phyloP scores from a whole-genome alignment of 2,113 vertebrate genomes.

The Sceloporus tristichus region DNA sequence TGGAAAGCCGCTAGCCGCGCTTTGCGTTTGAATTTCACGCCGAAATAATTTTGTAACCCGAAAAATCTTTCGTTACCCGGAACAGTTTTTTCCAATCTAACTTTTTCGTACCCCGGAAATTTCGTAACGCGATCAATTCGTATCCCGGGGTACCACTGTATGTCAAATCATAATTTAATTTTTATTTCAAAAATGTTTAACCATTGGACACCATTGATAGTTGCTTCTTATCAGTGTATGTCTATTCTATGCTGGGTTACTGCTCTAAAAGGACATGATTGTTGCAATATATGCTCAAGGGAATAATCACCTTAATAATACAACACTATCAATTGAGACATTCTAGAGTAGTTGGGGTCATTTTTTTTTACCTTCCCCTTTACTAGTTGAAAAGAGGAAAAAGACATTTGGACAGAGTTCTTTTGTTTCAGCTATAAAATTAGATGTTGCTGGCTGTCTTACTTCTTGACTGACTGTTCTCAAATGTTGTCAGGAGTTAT shows the following conservation, averaged over 20 bases:
- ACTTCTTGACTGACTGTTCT: background rate
- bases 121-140: too few species aligned
- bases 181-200: background rate
- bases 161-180: background rate
- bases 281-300: background rate
- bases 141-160: too few species aligned
- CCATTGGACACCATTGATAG: background rate
- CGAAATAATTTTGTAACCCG: too few species aligned
- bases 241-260: background rate
- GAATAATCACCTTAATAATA: background rate
- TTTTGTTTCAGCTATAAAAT: constrained; percentile 4
- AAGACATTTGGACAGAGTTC: background rate
- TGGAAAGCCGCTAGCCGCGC: too few species aligned
- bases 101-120: too few species aligned
- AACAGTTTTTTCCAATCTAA: too few species aligned
- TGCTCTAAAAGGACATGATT: background rate
- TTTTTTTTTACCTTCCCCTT: background rate
- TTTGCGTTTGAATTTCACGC: too few species aligned
- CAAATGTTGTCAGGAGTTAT: constrained; percentile 8
- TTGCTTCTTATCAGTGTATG: background rate
- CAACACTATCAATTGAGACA: background rate
- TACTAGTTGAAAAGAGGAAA: background rate
- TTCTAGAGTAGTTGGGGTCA: background rate
- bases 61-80: too few species aligned
- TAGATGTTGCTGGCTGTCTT: constrained; percentile 6